Base-by-base conservation (phyloP, 2,797 vertebrate species). In the Smutsia gigantea region DNA sequence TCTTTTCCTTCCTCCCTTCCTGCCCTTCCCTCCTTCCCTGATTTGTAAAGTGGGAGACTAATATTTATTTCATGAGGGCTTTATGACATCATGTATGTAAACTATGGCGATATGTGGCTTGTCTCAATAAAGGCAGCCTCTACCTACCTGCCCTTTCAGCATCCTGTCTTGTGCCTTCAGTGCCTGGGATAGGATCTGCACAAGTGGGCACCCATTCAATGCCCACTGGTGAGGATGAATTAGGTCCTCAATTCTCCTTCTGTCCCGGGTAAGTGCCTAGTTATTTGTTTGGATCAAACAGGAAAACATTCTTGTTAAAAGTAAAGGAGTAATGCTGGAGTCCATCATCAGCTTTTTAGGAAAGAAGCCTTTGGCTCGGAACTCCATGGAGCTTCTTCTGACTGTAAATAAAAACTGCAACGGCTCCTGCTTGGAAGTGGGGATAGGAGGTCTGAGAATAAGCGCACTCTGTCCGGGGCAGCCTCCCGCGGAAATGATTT, bases 371-470 rank as follows among this genome's bases (percentile, higher is more conserved):
- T 77, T 97, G 88, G 97, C 97, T 95, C 94, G 71, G 97, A 98
- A 98, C 21, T 79, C 89, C 84, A 89, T 64, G 75, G 95, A 96
- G 96, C 31, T 90, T 87, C 39, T 98, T 87, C 39, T 98, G 97
- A 97, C 98, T 98, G 98, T 98, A 98, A 98, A 98, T 98, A 97
- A 97, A 97, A 95, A 97, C 39, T 92, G 95, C 90, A 64, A 83
- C 93, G 97, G 95, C 97, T 97, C 96, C 95, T 98, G 98, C 98
- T 98, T 98, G 98, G 98, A 98, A 98, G 96, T 97, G 95, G 97
- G 85, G 95, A 97, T 77, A 96, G 86, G 95, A 97, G 81, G 92
- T 97, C 98, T 97, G 97, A 97, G 97, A 97, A 96, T 97, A 98
- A 98, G 98, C 98, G 98, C 96, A 98, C 97, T 98, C 97, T 96